Percentiles rank a stretch among this genome's conserved stretches.
These are phyloP conservation scores for Graphium colonna DNA, from an alignment of 2,888 invertebrate genomes.

Conservation along the genomic window DNA sequence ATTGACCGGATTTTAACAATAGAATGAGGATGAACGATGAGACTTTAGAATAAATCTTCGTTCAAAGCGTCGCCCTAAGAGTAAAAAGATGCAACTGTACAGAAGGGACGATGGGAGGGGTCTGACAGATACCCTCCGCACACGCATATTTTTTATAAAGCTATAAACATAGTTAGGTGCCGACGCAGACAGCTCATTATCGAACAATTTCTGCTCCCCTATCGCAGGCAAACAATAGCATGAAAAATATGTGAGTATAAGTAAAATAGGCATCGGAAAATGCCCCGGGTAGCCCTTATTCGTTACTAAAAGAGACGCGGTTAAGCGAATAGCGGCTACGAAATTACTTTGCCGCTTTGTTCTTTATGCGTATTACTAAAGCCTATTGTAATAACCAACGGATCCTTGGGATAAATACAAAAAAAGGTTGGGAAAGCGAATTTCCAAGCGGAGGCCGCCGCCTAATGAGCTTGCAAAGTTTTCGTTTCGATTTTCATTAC, in stretches of 20 bases:
- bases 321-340: constrained; percentile 28
- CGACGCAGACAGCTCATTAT: constrained; percentile 55
- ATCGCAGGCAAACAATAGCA: constrained; percentile 51
- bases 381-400: constrained; percentile 41
- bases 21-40: constrained; percentile 1
- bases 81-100: not conserved
- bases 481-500: constrained; percentile 4
- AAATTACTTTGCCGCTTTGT: constrained; percentile 50
- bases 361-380: constrained; percentile 39
- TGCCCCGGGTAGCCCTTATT: constrained; percentile 22
- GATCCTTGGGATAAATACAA: constrained; percentile 33
- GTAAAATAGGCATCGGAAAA: constrained; percentile 27
- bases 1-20: constrained; percentile 14
- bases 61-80: not conserved
- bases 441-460: not conserved
- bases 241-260: constrained; percentile 35
- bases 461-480: constrained; percentile 8
- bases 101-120: not conserved
- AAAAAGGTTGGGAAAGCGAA: constrained; percentile 29
- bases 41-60: not conserved
- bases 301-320: constrained; percentile 26
- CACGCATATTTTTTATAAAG: constrained; percentile 46
- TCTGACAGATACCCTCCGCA: constrained; percentile 36
- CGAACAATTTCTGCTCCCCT: constrained; percentile 54
- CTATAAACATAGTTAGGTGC: constrained; percentile 35